Evolutionary conservation across 1,140 invertebrate genomes (phyloP).

Genomic region (Leptinotarsa texana): DNA sequence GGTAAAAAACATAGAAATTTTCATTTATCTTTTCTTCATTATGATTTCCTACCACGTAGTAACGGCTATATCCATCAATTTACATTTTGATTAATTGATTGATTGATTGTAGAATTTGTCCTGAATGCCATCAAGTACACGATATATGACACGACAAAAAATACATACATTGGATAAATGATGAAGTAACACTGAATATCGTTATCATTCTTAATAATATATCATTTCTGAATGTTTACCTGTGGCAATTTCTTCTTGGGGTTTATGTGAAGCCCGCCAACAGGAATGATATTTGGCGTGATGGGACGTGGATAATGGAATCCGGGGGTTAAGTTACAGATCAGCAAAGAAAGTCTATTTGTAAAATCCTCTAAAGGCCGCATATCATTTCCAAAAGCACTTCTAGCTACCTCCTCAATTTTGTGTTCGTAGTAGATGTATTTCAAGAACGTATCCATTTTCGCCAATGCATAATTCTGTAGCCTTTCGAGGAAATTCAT

Average conservation of each 20-base stretch:
- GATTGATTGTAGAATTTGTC: no score
- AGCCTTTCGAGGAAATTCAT: slow-evolving; percentile 58
- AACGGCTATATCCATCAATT: no score
- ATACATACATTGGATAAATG: no score
- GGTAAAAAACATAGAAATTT: no score
- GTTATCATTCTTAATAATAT: no score
- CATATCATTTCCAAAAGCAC: slow-evolving; percentile 34
- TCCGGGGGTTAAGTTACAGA: slow-evolving; percentile 11
- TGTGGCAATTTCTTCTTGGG: slow-evolving; percentile 46
- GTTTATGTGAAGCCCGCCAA: slow-evolving; percentile 63
- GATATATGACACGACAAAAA: no score
- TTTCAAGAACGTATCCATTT: background rate
- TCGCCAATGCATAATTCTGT: slow-evolving; percentile 43
- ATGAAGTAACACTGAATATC: no score
- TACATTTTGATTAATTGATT: no score
- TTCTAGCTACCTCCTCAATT: slow-evolving; percentile 27
- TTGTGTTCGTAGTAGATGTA: background rate
- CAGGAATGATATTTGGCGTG: slow-evolving; percentile 60
- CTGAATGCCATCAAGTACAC: no score
- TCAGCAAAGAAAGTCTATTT: slow-evolving; percentile 30
- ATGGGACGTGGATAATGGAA: slow-evolving; percentile 31
- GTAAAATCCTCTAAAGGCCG: slow-evolving; percentile 30
- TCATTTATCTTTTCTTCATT: no score
- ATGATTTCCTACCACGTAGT: no score
- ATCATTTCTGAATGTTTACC: slow-evolving; percentile 31